Base-by-base conservation (phyloP, 2,113 vertebrate species). In the Tupaia tana region DNA sequence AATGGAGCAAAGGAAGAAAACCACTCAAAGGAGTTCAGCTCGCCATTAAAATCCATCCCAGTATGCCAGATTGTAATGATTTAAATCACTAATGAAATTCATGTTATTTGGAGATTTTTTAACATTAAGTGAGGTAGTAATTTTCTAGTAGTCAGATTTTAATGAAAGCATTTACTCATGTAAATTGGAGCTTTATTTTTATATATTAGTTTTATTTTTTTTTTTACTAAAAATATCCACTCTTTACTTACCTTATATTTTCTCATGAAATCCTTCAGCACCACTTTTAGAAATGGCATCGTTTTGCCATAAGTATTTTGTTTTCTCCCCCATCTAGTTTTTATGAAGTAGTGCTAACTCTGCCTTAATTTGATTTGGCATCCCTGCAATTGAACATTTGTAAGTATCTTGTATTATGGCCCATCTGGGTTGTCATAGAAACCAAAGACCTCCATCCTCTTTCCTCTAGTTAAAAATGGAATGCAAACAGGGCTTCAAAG, bases 341-440 rank as follows among this genome's bases (percentile, higher is more conserved):
- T 94, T 97, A 43, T 98, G 97, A 98, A 98, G 98, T 98, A 97
- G 97, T 97, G 97, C 98, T 98, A 98, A 98, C 98, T 98, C 98
- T 97, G 97, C 95, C 96, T 98, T 98, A 98, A 98, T 98, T 98
- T 98, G 97, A 98, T 98, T 98, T 98, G 98, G 97, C 98, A 98
- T 98, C 97, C 96, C 98, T 43, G 96, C 98, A 96, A 98, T 98
- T 93, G 98, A 98, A 98, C 98, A 97, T 98, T 98, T 98, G 96
- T 98, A 98, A 98, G 98, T 98, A 98, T 98, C 98, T 98, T 98
- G 97, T 98, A 98, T 98, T 98, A 98, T 98, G 98, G 98, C 98
- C 98, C 98, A 98, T 98, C 98, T 98, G 98, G 97, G 98, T 99
- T 98, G 98, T 98, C 98, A 99, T 99, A 98, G 98, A 98, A 99